Percentiles rank a stretch among this genome's conserved stretches.
phyloP scores from a whole-genome alignment of 2,888 invertebrate species.

The Strigamia crassipes region DNA sequence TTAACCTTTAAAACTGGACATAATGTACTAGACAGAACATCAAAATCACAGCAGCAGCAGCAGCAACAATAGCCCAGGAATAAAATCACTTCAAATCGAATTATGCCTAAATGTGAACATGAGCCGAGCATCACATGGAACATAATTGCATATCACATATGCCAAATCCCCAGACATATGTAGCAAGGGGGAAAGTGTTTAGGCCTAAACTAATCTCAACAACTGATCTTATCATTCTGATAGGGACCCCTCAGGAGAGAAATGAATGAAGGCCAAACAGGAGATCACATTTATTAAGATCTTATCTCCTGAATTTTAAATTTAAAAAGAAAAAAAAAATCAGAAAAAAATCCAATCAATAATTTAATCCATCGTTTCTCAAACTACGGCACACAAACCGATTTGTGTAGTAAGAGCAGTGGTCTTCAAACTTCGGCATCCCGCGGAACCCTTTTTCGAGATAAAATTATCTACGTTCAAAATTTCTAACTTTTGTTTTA shows the following conservation, averaged over 20 bases:
- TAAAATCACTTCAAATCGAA: conserved; percentile 42
- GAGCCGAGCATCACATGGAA: conserved; percentile 31
- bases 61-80: conserved; percentile 5
- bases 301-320: neutral
- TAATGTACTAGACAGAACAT: neutral
- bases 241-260: conserved; percentile 7
- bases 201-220: conserved; percentile 36
- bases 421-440: too few relatives aligned
- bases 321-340: neutral
- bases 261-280: neutral
- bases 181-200: conserved; percentile 31
- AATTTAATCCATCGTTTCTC: too few relatives aligned
- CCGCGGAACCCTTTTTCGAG: too few relatives aligned
- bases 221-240: conserved; percentile 27
- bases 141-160: conserved; percentile 40
- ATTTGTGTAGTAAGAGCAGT: too few relatives aligned
- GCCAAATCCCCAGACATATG: conserved; percentile 35
- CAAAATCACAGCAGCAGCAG: conserved; percentile 12
- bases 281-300: neutral
- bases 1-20: conserved; percentile 41
- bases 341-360: too few relatives aligned
- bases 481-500: too few relatives aligned
- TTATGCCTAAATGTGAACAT: conserved; percentile 21
- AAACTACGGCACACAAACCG: too few relatives aligned
- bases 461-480: too few relatives aligned